A percentile compares a stretch with the other conserved stretches of the same genome.
These are phyloP conservation scores for Anableps anableps DNA, from an alignment of 2,797 vertebrate genomes.

Conservation along the genomic window DNA sequence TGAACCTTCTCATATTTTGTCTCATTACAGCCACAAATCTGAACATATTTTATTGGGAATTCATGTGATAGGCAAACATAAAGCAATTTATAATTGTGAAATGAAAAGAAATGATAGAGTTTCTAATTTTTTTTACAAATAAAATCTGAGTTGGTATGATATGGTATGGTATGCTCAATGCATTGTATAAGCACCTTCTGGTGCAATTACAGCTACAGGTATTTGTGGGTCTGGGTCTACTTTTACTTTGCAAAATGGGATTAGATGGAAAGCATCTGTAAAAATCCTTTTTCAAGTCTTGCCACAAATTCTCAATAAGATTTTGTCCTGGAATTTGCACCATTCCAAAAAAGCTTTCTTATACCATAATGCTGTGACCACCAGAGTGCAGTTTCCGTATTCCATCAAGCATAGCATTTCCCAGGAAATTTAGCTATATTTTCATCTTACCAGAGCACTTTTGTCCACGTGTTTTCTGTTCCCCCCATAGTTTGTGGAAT, in stretches of 20 bases:
- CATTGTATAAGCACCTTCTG: too few species aligned
- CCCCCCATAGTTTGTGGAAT: background rate
- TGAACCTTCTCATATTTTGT: background rate
- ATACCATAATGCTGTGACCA: background rate
- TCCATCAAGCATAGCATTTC: background rate
- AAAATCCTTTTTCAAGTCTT: background rate
- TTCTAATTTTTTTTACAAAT: background rate
- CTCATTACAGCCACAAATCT: background rate
- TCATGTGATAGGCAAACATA: background rate
- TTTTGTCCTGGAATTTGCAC: background rate
- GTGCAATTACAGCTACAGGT: too few species aligned
- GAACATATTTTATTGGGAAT: background rate
- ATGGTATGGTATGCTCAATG: background rate
- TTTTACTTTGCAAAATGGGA: background rate
- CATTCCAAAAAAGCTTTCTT: background rate
- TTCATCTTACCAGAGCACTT: background rate
- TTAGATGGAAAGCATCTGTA: background rate
- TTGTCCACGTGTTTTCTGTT: background rate
- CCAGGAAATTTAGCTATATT: background rate
- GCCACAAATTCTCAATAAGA: background rate
- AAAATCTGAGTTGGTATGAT: background rate
- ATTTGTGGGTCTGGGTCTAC: too few species aligned
- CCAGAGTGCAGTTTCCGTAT: background rate
- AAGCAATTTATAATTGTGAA: background rate
- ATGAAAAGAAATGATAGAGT: background rate